Evolutionary conservation across 2,113 vertebrate species (phyloP).

Genomic region (Rostratula benghalensis): DNA sequence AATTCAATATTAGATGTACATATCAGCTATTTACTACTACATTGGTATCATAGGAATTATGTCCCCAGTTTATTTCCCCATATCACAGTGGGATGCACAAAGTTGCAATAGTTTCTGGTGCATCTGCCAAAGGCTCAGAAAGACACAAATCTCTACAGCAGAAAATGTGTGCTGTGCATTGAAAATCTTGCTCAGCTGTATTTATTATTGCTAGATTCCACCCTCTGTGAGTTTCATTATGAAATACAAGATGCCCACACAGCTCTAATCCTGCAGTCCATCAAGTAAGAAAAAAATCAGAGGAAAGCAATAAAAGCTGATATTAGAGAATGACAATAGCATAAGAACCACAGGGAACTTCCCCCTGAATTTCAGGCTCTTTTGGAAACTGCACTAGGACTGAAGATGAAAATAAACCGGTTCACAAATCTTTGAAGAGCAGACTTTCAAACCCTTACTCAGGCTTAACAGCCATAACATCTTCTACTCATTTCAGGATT

Average conservation of each 20-base stretch:
- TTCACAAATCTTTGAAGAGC: not conserved
- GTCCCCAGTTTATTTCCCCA: not conserved
- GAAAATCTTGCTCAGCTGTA: not conserved
- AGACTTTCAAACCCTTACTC: not conserved
- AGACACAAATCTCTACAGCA: not conserved
- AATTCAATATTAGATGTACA: not conserved
- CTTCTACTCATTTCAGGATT: not conserved
- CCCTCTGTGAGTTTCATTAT: not conserved
- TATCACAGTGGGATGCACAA: not conserved
- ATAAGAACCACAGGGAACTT: not conserved
- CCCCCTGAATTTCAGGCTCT: not conserved
- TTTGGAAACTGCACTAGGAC: not conserved
- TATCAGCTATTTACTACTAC: not conserved
- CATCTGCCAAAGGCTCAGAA: not conserved
- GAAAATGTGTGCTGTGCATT: not conserved
- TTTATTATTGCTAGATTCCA: not conserved
- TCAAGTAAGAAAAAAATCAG: conserved; percentile 11
- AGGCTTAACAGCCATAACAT: not conserved
- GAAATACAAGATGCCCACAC: not conserved
- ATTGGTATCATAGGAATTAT: not conserved
- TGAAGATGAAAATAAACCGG: not conserved
- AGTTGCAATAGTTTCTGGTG: not conserved
- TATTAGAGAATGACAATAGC: not conserved
- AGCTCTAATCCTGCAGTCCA: not conserved
- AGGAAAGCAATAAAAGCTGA: not conserved